Conservation (phyloP, 2,113 vertebrate species). For the Cranoglanis bouderius region DNA sequence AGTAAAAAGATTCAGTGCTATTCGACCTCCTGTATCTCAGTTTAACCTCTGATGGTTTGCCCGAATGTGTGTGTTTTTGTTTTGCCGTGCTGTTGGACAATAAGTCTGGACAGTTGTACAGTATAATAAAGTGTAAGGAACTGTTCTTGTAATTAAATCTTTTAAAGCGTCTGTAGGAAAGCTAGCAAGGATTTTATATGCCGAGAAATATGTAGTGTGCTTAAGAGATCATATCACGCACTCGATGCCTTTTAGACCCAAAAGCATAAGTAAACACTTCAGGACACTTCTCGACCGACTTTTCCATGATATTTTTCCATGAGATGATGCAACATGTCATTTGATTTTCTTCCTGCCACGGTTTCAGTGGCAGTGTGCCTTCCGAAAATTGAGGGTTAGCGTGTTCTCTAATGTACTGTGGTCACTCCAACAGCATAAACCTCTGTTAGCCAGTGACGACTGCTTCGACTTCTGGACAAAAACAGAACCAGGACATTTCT, state of each 20-base stretch:
- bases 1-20: neutral
- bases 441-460: conserved; percentile 17
- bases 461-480: conserved; percentile 13
- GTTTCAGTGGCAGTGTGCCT: conserved; percentile 21
- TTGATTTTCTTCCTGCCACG: conserved; percentile 23
- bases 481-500: conserved; percentile 17
- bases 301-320: conserved; percentile 32
- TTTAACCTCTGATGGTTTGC: neutral
- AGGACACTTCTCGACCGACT: neutral
- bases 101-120: neutral
- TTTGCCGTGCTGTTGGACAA: neutral
- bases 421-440: conserved; percentile 28
- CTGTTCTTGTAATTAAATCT: neutral
- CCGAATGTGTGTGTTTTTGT: neutral
- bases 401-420: conserved; percentile 26
- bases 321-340: conserved; percentile 37
- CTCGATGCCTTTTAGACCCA: neutral
- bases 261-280: conserved; percentile 3
- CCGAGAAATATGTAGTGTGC: neutral
- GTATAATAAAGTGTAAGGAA: neutral
- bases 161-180: neutral
- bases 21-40: neutral
- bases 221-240: neutral
- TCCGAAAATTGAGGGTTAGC: conserved; percentile 36
- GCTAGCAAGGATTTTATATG: neutral